Percentiles rank a stretch among this genome's conserved stretches.
Conservation (phyloP, 2,888 invertebrate species). For the Ochropleura plecta region DNA sequence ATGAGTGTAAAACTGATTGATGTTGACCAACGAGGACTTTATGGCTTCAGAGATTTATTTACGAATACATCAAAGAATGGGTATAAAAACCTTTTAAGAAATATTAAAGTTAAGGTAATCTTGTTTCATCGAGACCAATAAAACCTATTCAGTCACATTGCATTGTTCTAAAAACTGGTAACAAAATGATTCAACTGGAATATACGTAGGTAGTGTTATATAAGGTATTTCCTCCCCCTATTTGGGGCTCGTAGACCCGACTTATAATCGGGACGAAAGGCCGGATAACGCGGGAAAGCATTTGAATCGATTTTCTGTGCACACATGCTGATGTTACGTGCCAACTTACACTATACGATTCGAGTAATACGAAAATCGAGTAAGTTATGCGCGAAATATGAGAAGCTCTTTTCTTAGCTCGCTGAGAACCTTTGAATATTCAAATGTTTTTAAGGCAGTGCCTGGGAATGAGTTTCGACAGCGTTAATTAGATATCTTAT, state of each 20-base stretch:
- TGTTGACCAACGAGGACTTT: constrained; percentile 15
- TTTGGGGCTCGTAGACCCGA: constrained; percentile 39
- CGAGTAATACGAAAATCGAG: constrained; percentile 13
- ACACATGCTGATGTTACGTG: constrained; percentile 26
- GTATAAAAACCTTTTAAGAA: neutral
- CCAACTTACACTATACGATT: constrained; percentile 32
- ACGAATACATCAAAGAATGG: neutral
- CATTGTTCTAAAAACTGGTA: constrained; percentile 3
- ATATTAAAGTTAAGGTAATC: constrained; percentile 19
- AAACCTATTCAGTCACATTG: neutral
- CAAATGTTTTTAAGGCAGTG: constrained; percentile 26
- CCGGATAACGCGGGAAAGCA: constrained; percentile 39
- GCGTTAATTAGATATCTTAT: constrained; percentile 16
- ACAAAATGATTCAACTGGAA: constrained; percentile 29
- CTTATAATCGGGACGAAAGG: constrained; percentile 51
- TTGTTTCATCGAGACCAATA: neutral
- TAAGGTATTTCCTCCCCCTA: constrained; percentile 28
- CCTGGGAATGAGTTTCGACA: constrained; percentile 12
- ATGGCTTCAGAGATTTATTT: constrained; percentile 12
- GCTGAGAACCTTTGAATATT: constrained; percentile 39
- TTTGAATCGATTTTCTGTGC: constrained; percentile 44
- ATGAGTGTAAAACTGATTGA: constrained; percentile 30
- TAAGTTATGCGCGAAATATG: constrained; percentile 16
- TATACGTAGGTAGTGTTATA: constrained; percentile 16
- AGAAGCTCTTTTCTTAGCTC: constrained; percentile 9